Percentiles rank a stretch among this genome's conserved stretches.
Conservation (phyloP, 1,140 invertebrate genomes). For the Leguminivora glycinivorella region DNA sequence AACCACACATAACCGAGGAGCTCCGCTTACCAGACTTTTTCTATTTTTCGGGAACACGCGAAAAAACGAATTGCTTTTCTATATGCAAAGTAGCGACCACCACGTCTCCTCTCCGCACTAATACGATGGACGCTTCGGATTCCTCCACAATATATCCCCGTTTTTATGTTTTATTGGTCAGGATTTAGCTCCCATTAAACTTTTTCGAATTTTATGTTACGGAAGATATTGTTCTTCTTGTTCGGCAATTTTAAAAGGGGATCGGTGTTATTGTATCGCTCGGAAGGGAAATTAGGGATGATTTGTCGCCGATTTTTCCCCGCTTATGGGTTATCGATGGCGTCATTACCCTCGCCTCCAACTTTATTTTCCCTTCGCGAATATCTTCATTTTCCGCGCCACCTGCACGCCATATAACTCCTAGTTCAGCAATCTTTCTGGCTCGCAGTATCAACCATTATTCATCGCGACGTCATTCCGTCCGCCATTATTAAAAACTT, state of each 20-base stretch:
- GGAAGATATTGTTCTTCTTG: conserved; percentile 73
- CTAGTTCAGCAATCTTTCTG: conserved; percentile 18
- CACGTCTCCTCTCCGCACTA: conserved; percentile 47
- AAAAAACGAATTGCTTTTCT: conserved; percentile 63
- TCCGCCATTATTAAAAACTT: conserved; percentile 29
- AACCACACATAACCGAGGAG: neutral
- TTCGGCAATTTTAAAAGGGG: conserved; percentile 40
- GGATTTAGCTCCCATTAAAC: conserved; percentile 71
- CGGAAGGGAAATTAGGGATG: conserved; percentile 26
- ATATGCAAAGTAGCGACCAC: conserved; percentile 60
- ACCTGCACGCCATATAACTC: conserved; percentile 21
- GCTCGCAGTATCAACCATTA: conserved; percentile 26
- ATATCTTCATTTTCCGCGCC: conserved; percentile 18
- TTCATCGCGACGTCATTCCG: conserved; percentile 24
- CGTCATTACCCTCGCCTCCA: conserved; percentile 5
- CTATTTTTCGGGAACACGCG: conserved; percentile 39
- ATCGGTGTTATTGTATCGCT: conserved; percentile 32
- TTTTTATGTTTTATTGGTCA: conserved; percentile 67
- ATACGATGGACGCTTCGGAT: conserved; percentile 59
- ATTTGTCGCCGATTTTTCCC: conserved; percentile 26
- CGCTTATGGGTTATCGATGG: conserved; percentile 26
- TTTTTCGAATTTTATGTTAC: conserved; percentile 73
- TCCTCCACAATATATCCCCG: conserved; percentile 69
- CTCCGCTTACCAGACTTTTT: conserved; percentile 13
- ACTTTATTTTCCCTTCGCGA: conserved; percentile 14